Evolutionary conservation across 2,113 vertebrate species (phyloP).

Genomic region (Nothocercus julius): DNA sequence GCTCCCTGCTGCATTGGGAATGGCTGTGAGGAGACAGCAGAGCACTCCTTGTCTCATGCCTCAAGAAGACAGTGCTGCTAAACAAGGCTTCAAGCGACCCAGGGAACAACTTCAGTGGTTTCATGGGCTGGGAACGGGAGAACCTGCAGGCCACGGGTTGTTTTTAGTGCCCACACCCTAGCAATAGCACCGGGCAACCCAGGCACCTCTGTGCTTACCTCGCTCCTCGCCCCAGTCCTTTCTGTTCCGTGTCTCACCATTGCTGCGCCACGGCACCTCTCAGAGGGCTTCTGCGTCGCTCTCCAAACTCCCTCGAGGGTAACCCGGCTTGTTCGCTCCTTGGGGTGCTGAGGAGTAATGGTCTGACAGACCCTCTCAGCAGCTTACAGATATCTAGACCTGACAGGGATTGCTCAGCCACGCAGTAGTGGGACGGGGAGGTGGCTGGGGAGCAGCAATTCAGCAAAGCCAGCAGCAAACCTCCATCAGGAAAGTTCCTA

Average conservation of each 20-base stretch:
- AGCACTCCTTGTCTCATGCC: background rate
- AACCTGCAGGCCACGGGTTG: background rate
- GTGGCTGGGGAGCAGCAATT: background rate
- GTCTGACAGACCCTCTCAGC: background rate
- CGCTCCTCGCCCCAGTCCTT: background rate
- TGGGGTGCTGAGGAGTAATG: background rate
- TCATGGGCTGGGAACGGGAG: background rate
- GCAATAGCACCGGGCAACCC: background rate
- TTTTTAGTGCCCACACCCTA: background rate
- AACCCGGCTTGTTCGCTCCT: background rate
- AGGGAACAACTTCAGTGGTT: background rate
- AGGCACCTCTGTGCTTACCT: background rate
- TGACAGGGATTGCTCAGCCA: background rate
- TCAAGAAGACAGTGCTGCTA: background rate
- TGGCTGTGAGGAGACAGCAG: background rate
- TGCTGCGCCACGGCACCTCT: background rate
- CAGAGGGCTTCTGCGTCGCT: background rate
- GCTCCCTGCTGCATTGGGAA: background rate
- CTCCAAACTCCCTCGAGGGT: background rate
- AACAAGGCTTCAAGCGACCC: background rate
- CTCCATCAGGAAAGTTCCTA: background rate
- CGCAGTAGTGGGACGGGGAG: no score
- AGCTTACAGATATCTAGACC: background rate
- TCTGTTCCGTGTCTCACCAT: background rate
- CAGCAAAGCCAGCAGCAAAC: no score